phyloP scores from a whole-genome alignment of 2,888 invertebrate species.

The Bembecia ichneumoniformis region DNA sequence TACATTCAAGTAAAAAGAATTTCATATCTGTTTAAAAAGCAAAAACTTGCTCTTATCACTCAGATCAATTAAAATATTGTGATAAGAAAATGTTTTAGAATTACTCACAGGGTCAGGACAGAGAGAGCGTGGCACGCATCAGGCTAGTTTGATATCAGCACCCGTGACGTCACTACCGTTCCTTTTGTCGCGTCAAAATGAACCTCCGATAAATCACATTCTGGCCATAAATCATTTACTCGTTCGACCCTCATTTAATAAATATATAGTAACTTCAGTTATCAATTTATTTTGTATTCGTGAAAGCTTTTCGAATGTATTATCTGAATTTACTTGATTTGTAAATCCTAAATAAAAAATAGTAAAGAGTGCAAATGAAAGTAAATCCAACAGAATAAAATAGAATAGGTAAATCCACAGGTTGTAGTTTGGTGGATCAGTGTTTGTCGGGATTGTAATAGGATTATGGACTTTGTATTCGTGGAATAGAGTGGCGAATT shows the following conservation, averaged over 20 bases:
- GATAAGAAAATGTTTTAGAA: constrained; percentile 31
- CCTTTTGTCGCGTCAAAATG: constrained; percentile 30
- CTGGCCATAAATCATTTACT: not conserved
- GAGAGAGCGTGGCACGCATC: constrained; percentile 65
- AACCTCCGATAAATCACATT: constrained; percentile 23
- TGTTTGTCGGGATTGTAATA: constrained; percentile 26
- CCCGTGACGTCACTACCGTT: constrained; percentile 59
- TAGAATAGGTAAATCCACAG: constrained; percentile 38
- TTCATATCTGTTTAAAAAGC: constrained; percentile 6
- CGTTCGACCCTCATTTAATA: not conserved
- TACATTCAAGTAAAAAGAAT: too few relatives aligned
- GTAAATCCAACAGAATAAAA: not conserved
- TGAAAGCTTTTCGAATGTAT: too few relatives aligned
- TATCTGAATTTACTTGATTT: too few relatives aligned
- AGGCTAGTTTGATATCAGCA: constrained; percentile 67
- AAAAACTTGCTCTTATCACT: constrained; percentile 3
- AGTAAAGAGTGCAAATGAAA: not conserved
- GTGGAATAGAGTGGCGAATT: constrained; percentile 45
- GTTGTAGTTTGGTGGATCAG: constrained; percentile 39
- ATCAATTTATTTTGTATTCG: not conserved
- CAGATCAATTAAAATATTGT: not conserved
- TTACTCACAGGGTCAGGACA: constrained; percentile 46
- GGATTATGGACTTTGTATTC: constrained; percentile 43
- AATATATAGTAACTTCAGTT: not conserved
- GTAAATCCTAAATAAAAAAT: too few relatives aligned